These are phyloP conservation scores for Lamellibrachia luymesi DNA, from an alignment of 1,140 invertebrate species.

Conservation along the genomic window DNA sequence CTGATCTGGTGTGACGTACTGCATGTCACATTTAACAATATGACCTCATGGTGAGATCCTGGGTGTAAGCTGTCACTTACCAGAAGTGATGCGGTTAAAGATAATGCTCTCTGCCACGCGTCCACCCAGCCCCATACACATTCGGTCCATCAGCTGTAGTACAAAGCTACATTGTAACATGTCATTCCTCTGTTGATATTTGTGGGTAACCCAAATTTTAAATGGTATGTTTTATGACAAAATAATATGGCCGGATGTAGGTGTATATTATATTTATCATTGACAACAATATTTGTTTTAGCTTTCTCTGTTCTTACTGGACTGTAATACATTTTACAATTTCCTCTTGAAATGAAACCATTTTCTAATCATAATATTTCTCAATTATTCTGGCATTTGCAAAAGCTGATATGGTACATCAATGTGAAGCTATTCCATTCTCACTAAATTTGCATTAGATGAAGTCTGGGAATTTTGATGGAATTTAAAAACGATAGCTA, in stretches of 20 bases:
- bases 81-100: constrained; percentile 24
- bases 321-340: no score
- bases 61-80: not conserved
- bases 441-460: no score
- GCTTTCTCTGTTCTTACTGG: no score
- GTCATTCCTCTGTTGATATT: not conserved
- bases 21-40: no score
- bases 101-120: constrained; percentile 85
- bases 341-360: no score
- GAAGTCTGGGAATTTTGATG: no score
- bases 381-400: not conserved
- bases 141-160: constrained; percentile 59
- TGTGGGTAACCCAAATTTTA: not conserved
- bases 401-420: not conserved
- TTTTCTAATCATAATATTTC: not conserved
- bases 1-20: no score
- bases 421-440: no score
- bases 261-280: no score
- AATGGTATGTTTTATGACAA: not conserved
- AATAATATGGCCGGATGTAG: not conserved
- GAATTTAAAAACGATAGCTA: not conserved
- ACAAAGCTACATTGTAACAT: not conserved
- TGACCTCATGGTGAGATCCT: no score
- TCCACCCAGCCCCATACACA: constrained; percentile 87
- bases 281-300: no score